These are phyloP conservation scores for Parascotia fuliginaria DNA, from an alignment of 2,888 invertebrate genomes.

Conservation along the genomic window DNA sequence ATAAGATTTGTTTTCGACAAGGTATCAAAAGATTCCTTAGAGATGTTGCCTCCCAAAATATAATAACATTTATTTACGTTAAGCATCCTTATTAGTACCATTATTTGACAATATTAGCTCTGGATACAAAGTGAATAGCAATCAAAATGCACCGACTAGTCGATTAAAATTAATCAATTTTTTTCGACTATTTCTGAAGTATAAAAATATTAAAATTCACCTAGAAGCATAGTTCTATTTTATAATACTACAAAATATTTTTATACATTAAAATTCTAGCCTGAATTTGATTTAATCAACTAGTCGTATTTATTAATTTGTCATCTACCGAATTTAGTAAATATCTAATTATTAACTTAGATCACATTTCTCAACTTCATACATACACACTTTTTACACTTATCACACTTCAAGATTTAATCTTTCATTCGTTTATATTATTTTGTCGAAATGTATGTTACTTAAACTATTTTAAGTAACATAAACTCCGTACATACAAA, in stretches of 20 bases:
- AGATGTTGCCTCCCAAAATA: conserved; percentile 50
- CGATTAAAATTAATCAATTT: neutral
- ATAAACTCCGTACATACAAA: conserved; percentile 20
- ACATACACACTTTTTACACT: conserved; percentile 59
- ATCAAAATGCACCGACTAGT: conserved; percentile 19
- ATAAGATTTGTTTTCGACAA: no score
- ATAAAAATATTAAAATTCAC: no score
- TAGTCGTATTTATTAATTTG: neutral
- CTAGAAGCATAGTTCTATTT: no score
- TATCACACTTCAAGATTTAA: conserved; percentile 68
- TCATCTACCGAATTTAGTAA: conserved; percentile 45
- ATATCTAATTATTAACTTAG: conserved; percentile 65
- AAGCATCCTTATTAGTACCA: conserved; percentile 46
- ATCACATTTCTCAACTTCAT: conserved; percentile 74
- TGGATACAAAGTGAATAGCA: conserved; percentile 21
- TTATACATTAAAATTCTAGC: neutral
- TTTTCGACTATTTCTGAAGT: neutral
- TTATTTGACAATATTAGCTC: conserved; percentile 24
- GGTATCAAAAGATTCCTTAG: conserved; percentile 10
- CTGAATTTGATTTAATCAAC: neutral
- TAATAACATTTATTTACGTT: conserved; percentile 30
- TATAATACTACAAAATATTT: no score
- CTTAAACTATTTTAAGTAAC: conserved; percentile 14
- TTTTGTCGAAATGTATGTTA: conserved; percentile 19
- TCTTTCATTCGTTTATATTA: conserved; percentile 37